phyloP scores from a whole-genome alignment of 1,140 invertebrate species.

The Macrosteles quadrilineatus region DNA sequence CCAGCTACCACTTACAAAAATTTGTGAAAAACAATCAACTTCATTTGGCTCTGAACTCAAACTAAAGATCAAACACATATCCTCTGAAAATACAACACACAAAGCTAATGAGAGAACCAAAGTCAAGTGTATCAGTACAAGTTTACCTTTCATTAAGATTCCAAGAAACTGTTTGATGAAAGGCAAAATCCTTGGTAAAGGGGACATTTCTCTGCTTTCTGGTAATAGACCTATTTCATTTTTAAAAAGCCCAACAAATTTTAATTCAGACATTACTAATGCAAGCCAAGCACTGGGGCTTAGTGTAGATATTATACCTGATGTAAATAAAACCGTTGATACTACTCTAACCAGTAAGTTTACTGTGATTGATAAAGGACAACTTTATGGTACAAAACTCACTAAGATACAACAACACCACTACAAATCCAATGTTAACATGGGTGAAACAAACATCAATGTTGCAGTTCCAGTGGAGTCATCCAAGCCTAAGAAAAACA shows the following conservation, averaged over 20 bases:
- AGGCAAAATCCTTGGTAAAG: slow-evolving; percentile 3
- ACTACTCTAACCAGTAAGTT: too few species aligned
- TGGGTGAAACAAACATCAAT: background rate
- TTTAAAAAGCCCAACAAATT: background rate
- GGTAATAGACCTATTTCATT: background rate
- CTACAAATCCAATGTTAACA: background rate
- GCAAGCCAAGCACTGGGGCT: too few species aligned
- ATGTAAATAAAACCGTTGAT: too few species aligned
- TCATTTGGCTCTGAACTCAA: background rate
- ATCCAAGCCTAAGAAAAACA: background rate
- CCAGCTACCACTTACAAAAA: too few species aligned
- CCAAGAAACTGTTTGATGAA: slow-evolving; percentile 12
- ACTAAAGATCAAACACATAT: background rate
- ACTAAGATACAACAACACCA: too few species aligned
- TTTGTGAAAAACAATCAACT: too few species aligned
- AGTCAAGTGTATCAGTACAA: background rate
- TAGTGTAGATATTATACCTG: too few species aligned
- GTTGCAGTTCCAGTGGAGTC: background rate
- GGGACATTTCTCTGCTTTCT: background rate
- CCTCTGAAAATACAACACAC: background rate
- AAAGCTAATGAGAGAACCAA: background rate
- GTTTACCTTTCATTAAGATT: slow-evolving; percentile 7
- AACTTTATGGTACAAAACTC: too few species aligned
- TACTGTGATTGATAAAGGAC: too few species aligned
- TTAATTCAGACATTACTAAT: background rate